phyloP scores from a whole-genome alignment of 1,140 invertebrate genomes.

The Chionoecetes opilio region DNA sequence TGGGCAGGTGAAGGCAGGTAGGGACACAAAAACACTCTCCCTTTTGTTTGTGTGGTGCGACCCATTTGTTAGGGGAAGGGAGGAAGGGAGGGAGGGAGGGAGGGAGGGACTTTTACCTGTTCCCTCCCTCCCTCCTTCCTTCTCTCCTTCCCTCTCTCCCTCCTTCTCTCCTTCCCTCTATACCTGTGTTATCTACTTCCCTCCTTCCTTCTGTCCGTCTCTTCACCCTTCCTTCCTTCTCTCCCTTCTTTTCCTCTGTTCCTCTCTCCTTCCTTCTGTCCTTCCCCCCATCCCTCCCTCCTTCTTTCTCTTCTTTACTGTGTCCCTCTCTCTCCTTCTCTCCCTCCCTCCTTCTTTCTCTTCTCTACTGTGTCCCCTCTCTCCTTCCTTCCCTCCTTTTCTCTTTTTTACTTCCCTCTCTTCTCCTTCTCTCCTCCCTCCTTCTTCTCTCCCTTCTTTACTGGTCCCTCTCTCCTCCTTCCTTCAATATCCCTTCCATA shows the following conservation, averaged over 20 bases:
- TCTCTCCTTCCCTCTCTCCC: too few species aligned
- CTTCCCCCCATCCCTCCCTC: too few species aligned
- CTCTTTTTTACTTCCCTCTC: neutral
- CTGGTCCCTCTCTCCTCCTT: conserved; percentile 39
- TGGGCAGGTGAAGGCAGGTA: conserved; percentile 55
- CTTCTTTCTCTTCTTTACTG: neutral
- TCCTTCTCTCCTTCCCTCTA: too few species aligned
- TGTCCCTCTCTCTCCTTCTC: conserved; percentile 31
- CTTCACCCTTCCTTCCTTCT: too few species aligned
- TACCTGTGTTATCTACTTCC: too few species aligned
- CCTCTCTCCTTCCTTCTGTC: too few species aligned
- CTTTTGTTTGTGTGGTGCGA: conserved; percentile 7
- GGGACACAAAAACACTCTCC: conserved; percentile 41
- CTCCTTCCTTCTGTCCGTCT: too few species aligned
- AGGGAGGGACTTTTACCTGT: too few species aligned
- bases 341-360: conserved; percentile 33
- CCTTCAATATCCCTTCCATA: neutral
- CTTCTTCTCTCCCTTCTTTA: neutral
- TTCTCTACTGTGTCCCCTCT: too few species aligned
- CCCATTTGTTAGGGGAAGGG: conserved; percentile 10
- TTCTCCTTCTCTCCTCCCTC: neutral
- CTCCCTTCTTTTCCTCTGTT: neutral
- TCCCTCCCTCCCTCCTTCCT: too few species aligned
- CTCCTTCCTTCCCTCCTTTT: neutral
- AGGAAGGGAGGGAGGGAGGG: too few species aligned